Conservation (phyloP, 2,113 vertebrate genomes). For the Procapra przewalskii region DNA sequence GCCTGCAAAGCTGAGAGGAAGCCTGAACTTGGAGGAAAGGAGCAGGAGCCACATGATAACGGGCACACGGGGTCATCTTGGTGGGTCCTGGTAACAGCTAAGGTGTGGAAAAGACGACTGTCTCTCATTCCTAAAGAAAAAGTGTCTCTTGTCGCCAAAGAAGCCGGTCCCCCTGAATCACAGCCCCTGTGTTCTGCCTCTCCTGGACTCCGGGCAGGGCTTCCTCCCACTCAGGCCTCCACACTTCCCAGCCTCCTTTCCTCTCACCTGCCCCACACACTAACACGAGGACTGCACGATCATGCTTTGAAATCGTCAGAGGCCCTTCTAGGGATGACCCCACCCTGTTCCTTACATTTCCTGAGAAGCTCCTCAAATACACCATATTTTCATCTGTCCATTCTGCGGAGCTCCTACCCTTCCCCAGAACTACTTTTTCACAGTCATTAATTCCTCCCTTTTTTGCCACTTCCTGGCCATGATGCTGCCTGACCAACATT, state of each 20-base stretch:
- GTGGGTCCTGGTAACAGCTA: not conserved
- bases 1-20: not conserved
- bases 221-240: not conserved
- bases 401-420: not conserved
- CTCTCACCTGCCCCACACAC: no score
- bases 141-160: not conserved
- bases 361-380: not conserved
- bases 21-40: not conserved
- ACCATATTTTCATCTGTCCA: not conserved
- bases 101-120: not conserved
- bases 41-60: not conserved
- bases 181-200: not conserved
- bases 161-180: not conserved
- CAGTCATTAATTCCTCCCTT: not conserved
- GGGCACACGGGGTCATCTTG: not conserved
- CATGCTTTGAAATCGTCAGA: not conserved
- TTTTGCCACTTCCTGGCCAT: not conserved
- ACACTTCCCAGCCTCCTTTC: not conserved
- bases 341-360: not conserved
- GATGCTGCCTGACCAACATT: not conserved
- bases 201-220: not conserved
- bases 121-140: not conserved
- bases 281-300: fast-evolving
- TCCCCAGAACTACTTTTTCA: not conserved
- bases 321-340: not conserved